phyloP scores from a whole-genome alignment of 2,797 vertebrate species.

The Loriculus beryllinus region DNA sequence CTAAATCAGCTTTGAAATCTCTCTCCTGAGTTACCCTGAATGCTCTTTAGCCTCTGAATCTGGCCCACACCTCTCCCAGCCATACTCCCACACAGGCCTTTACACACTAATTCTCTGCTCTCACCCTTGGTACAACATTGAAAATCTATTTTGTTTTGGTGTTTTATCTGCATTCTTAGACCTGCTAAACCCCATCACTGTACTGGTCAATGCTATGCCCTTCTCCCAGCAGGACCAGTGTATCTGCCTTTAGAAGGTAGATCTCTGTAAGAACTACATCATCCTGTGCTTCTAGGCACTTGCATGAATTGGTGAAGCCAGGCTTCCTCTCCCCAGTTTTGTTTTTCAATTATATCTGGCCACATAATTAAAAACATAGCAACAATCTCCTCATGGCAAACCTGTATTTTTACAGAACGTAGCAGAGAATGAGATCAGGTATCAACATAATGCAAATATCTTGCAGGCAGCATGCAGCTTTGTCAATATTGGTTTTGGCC shows the following conservation, averaged over 20 bases:
- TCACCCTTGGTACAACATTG: not conserved
- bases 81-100: not conserved
- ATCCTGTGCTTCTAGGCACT: not conserved
- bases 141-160: not conserved
- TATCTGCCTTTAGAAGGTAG: not conserved
- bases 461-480: not conserved
- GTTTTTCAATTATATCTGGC: not conserved
- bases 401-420: not conserved
- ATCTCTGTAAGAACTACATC: not conserved
- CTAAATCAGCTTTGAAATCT: not conserved
- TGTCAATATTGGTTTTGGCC: constrained; percentile 62
- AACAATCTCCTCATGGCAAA: not conserved
- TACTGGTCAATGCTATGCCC: not conserved
- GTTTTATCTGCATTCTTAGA: not conserved
- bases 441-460: constrained; percentile 28
- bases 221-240: not conserved
- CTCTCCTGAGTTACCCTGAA: not conserved
- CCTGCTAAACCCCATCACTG: not conserved
- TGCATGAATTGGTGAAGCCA: not conserved
- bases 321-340: not conserved
- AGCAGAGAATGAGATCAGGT: not conserved
- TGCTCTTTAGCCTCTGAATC: not conserved
- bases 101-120: not conserved
- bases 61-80: not conserved
- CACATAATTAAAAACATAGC: not conserved